Base-by-base conservation (phyloP, 2,888 invertebrate species). In the Drosophila quinaria region DNA sequence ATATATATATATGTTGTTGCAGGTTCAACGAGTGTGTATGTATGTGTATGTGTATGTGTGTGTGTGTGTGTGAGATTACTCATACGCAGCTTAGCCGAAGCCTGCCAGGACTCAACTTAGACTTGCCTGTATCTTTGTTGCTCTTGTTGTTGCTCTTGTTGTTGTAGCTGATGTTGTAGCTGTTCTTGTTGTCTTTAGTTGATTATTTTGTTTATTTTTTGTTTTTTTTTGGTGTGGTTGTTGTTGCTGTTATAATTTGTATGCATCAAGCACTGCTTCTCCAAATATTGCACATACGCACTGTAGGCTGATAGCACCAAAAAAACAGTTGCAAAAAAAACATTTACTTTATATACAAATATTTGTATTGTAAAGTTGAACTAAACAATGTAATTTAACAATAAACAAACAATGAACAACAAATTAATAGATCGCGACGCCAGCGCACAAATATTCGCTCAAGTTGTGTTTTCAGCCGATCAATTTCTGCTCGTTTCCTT, bases 281-380 rank as follows among this genome's bases (percentile, higher is more conserved):
- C 13, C 35, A 63, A 58, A 66, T 66, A 75, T 81, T 70, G 59
- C 81, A 84, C 84, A 84, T 75, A 80, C 87, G 89, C 84, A 84
- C 84, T 87, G 87, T 67, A 47, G 62, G 39, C 52, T 46, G 52
- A 64, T 74, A 39, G 41, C 81, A 80, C 76, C 44, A 68, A 42
- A 77, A 80, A 77, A 78, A 78, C 10, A 78, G 78, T 62, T 58
- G 60, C 22, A 49, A 60, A 74, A 74, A 80, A 73, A 72, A 63
- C 29, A 29, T 61, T 54, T 54, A 61, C 31, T 35, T 41, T 3
- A 39, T n/a, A 33, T 11, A 33, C 29, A 29, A 2, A 47, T 22
- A 29, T 5, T n/a, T 19, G 13, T 22, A 15, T 1, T 15, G 11
- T 10, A 33, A 1, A 44, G 42, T 55, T 22, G n/a, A 50, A 33